Evolutionary conservation across 1,140 invertebrate genomes (phyloP).

Genomic region (Musca domestica): DNA sequence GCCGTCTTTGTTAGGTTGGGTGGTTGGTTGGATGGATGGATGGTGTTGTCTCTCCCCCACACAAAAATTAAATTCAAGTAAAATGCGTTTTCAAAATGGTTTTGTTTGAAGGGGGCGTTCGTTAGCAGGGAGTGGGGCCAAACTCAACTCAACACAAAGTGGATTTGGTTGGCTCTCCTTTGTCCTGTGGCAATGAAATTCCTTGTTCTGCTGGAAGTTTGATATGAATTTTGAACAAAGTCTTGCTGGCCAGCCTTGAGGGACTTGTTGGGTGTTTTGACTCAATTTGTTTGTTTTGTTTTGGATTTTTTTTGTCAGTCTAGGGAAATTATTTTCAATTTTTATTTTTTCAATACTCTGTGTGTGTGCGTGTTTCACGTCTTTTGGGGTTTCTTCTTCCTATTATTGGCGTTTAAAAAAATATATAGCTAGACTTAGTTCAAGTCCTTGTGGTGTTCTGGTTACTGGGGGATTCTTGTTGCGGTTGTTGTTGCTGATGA

Average conservation of each 20-base stretch:
- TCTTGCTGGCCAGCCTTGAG: not conserved
- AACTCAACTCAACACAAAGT: not conserved
- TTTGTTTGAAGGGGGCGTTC: too few species aligned
- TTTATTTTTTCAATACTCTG: not conserved
- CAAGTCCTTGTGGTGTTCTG: not conserved
- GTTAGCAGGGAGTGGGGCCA: too few species aligned
- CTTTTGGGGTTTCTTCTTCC: not conserved
- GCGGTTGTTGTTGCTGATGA: not conserved
- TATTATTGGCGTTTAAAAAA: not conserved
- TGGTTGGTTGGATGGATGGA: too few species aligned
- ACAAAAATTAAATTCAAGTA: too few species aligned
- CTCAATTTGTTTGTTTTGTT: not conserved
- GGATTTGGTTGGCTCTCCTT: not conserved
- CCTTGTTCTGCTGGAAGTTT: not conserved
- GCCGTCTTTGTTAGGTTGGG: too few species aligned
- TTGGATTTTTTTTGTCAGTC: not conserved
- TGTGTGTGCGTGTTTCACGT: constrained; percentile 17
- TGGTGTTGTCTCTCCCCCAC: too few species aligned
- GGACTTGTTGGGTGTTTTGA: not conserved
- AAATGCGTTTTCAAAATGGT: too few species aligned
- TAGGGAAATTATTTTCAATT: not conserved
- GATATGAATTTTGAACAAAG: not conserved
- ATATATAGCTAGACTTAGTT: too few species aligned
- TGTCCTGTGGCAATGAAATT: not conserved
- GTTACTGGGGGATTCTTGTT: too few species aligned